Evolutionary conservation across 64 coral and sea anemone species (phyloP).

Genomic region (Porites australiensis): DNA sequence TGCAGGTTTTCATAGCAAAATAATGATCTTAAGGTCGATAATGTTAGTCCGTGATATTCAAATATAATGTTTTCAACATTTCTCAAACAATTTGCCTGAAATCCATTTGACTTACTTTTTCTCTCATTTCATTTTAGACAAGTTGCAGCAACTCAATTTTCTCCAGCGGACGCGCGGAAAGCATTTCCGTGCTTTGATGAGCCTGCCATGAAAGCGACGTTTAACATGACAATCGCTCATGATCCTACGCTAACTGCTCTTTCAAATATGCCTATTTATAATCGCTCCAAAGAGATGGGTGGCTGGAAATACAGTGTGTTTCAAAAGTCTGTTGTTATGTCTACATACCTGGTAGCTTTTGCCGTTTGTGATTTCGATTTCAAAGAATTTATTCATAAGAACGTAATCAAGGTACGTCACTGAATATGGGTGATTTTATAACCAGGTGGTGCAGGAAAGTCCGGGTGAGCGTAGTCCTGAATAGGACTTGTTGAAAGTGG

Average conservation of each 20-base stretch:
- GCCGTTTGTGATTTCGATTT: slow-evolving; percentile 50
- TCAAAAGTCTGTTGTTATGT: slow-evolving; percentile 61
- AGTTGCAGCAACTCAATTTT: slow-evolving; percentile 43
- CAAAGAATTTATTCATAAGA: background rate
- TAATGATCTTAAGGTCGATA: too few relatives aligned
- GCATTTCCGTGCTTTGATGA: slow-evolving; percentile 70
- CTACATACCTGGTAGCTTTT: slow-evolving; percentile 61
- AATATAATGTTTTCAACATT: too few relatives aligned
- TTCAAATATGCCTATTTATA: slow-evolving; percentile 51
- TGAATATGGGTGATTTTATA: background rate
- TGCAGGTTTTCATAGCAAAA: too few relatives aligned
- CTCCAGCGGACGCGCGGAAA: slow-evolving; percentile 45
- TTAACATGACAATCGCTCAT: slow-evolving; percentile 42
- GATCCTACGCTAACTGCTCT: slow-evolving; percentile 28
- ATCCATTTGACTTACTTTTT: too few relatives aligned
- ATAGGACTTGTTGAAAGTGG: too few relatives aligned
- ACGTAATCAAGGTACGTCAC: background rate
- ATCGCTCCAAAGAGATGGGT: background rate
- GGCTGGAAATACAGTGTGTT: slow-evolving; percentile 33
- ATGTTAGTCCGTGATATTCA: too few relatives aligned
- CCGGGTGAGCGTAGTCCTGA: too few relatives aligned
- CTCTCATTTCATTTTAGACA: background rate
- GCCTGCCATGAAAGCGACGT: slow-evolving; percentile 54
- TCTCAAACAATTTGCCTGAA: too few relatives aligned
- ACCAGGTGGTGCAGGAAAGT: too few relatives aligned